These are phyloP conservation scores for Apoda limacodes DNA, from an alignment of 2,888 invertebrate species.

Conservation along the genomic window DNA sequence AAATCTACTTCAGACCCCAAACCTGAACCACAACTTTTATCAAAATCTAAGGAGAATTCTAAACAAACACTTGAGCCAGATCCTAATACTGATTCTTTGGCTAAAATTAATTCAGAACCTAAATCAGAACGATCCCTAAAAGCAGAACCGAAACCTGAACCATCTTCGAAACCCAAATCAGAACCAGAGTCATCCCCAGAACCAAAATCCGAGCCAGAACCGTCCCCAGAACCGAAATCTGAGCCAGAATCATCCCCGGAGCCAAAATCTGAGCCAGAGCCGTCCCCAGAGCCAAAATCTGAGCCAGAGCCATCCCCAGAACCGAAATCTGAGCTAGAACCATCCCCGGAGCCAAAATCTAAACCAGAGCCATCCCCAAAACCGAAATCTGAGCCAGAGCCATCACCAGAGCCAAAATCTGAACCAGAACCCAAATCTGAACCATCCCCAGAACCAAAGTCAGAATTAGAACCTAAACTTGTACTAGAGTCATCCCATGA, in stretches of 20 bases:
- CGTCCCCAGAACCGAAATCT: slow-evolving; percentile 53
- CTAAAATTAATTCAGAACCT: slow-evolving; percentile 37
- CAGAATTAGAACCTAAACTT: slow-evolving; percentile 40
- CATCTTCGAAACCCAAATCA: slow-evolving; percentile 42
- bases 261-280: slow-evolving; percentile 48
- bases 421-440: slow-evolving; percentile 42
- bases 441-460: slow-evolving; percentile 40
- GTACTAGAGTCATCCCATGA: slow-evolving; percentile 37
- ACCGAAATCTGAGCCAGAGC: slow-evolving; percentile 36
- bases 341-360: slow-evolving; percentile 37
- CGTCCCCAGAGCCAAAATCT: slow-evolving; percentile 43
- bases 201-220: slow-evolving; percentile 35
- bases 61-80: slow-evolving; percentile 33
- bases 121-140: slow-evolving; percentile 40
- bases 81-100: slow-evolving; percentile 44
- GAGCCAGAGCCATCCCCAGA: slow-evolving; percentile 46
- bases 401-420: slow-evolving; percentile 46
- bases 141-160: slow-evolving; percentile 32
- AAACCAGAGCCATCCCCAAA: slow-evolving; percentile 46
- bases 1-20: slow-evolving; percentile 38
- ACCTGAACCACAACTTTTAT: slow-evolving; percentile 22
- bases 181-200: slow-evolving; percentile 45
- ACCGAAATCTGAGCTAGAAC: slow-evolving; percentile 38
- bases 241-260: slow-evolving; percentile 50
- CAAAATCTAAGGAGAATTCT: too few relatives aligned